Percentiles rank a stretch among this genome's conserved stretches.
Conservation (phyloP, 2,888 invertebrate species). For the Aphrophora alni region DNA sequence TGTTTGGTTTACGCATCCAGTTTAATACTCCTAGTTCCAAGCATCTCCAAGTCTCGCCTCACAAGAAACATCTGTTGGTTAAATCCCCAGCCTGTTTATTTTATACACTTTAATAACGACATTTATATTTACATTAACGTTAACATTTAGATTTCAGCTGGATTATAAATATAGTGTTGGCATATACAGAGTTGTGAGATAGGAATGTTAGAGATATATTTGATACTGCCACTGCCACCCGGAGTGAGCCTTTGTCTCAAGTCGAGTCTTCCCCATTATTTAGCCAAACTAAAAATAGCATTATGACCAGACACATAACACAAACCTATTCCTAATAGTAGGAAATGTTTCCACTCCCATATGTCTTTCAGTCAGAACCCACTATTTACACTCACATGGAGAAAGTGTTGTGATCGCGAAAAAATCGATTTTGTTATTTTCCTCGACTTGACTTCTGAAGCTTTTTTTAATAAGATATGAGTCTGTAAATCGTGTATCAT, state of each 20-base stretch:
- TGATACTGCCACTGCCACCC: slow-evolving; percentile 2
- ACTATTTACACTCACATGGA: not conserved
- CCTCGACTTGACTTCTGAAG: no score
- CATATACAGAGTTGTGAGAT: slow-evolving; percentile 1
- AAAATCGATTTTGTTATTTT: no score
- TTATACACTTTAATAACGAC: not conserved
- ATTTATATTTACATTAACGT: not conserved
- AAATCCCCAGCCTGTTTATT: not conserved
- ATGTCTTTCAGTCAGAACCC: slow-evolving; percentile 18
- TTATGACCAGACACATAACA: slow-evolving; percentile 28
- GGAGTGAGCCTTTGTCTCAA: slow-evolving; percentile 27
- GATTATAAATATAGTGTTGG: slow-evolving; percentile 23
- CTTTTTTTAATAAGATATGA: no score
- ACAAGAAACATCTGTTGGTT: not conserved
- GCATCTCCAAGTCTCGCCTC: not conserved
- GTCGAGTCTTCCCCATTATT: slow-evolving; percentile 19
- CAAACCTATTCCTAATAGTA: slow-evolving; percentile 35
- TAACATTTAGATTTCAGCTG: not conserved
- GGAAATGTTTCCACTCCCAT: slow-evolving; percentile 35
- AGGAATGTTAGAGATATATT: slow-evolving; percentile 28
- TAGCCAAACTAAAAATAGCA: slow-evolving; percentile 31
- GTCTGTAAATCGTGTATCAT: no score
- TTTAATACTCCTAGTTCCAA: no score
- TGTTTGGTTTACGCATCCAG: not conserved
- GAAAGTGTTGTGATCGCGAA: not conserved